Evolutionary conservation across 2,113 vertebrate genomes (phyloP).

Genomic region (Clarias magur): DNA sequence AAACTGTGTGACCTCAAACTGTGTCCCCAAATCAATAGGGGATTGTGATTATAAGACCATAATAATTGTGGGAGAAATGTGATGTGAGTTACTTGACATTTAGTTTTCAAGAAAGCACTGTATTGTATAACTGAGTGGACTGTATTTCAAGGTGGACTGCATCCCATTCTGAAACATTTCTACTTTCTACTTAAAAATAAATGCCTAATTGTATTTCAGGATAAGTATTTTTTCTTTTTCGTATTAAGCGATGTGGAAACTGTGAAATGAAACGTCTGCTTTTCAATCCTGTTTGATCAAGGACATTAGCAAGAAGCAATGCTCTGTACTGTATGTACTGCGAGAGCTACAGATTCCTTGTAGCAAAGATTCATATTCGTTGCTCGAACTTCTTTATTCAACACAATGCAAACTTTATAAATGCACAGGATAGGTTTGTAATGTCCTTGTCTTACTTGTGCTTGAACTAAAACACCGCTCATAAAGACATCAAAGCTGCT

Average conservation of each 20-base stretch:
- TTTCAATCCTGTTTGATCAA: background rate
- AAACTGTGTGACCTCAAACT: background rate
- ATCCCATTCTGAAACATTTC: background rate
- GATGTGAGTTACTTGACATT: background rate
- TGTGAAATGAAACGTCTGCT: background rate
- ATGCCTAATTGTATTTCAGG: background rate
- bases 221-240: background rate
- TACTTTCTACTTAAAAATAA: background rate
- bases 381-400: background rate
- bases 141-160: background rate
- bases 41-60: slow-evolving; percentile 2
- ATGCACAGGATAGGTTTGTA: background rate
- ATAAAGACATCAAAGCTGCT: background rate
- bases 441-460: background rate
- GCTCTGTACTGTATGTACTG: background rate
- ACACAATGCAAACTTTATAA: background rate
- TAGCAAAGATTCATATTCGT: background rate
- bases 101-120: background rate
- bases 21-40: background rate
- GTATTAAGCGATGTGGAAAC: background rate
- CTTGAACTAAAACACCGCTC: background rate
- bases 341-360: background rate
- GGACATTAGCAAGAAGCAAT: background rate
- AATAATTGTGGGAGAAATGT: slow-evolving; percentile 8
- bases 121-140: background rate